These are phyloP conservation scores for Falco berigora DNA, from an alignment of 2,797 vertebrate species.

Conservation along the genomic window DNA sequence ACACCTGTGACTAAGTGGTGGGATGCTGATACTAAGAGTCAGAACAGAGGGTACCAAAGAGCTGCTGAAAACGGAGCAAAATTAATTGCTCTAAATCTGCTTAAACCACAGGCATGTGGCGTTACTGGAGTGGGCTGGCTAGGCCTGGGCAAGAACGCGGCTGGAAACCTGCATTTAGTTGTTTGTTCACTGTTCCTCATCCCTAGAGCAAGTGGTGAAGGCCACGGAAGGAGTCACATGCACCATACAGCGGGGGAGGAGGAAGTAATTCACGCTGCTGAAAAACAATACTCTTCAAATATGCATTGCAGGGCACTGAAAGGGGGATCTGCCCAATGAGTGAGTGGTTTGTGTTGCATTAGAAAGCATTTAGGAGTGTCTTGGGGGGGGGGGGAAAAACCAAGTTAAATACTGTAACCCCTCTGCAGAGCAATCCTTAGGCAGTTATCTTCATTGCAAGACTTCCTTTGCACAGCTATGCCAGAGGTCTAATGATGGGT, in stretches of 20 bases:
- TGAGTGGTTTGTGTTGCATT: not conserved
- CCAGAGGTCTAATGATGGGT: not conserved
- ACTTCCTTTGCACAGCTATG: not conserved
- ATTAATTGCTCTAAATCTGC: not conserved
- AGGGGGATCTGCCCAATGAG: not conserved
- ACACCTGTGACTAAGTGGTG: not conserved
- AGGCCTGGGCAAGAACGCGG: not conserved
- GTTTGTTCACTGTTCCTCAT: not conserved
- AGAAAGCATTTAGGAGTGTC: not conserved
- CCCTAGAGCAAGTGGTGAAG: not conserved
- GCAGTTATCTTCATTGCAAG: not conserved
- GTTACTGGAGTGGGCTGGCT: not conserved
- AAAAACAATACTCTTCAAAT: not conserved
- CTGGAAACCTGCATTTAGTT: not conserved
- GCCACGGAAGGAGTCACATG: fast-evolving
- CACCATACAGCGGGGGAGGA: no score
- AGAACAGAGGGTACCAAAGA: not conserved
- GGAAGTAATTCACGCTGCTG: not conserved
- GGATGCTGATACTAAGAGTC: not conserved
- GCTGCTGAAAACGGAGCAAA: not conserved
- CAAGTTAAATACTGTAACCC: not conserved
- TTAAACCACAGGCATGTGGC: not conserved
- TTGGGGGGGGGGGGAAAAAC: not conserved
- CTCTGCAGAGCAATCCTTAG: not conserved
- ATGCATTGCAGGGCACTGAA: not conserved